Evolutionary conservation across 2,888 invertebrate species (phyloP), one percentile per base, ranked within the genome.

Genomic region (Aethes cnicana): DNA sequence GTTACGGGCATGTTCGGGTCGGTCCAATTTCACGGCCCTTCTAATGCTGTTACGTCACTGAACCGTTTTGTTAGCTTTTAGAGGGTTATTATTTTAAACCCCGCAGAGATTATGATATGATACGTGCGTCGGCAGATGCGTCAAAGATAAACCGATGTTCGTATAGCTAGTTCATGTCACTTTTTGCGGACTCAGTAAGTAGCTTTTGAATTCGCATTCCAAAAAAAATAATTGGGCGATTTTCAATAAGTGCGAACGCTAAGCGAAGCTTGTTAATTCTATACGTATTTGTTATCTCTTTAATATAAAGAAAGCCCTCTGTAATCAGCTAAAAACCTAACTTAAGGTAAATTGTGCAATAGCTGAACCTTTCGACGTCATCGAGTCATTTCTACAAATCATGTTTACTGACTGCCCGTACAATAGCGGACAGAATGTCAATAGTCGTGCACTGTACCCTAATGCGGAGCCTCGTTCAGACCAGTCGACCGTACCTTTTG

Each of bases 341-440:
- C 39, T 23, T 8, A 20, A 3, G 26, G 14, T 39, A 39, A 16
- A 14, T n/a, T 16, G 25, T 14, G 39, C 39, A 20, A 18, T 12
- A 23, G 12, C 23, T 11, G 18, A 18, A 16, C 42, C 39, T 52
- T 26, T 36, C 47, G 30, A 33, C 36, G 30, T 25, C 28, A 33
- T 49, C 50, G 57, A 58, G 66, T 64, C 68, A 68, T 68, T 70
- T 62, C 63, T 70, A 70, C 74, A 73, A 77, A 77, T 77, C 75
- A 75, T 77, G 71, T 77, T 75, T 74, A 63, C 72, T 57, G 62
- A 62, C 63, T 62, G 66, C 62, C 69, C 62, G 64, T 59, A 66
- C 69, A 68, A 68, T 69, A 59, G 54, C 55, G 63, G 64, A 54
- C 64, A 62, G 64, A 65, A 66, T 70, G 74, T 73, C 74, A 74